These are phyloP conservation scores for Excalfactoria chinensis DNA, from an alignment of 2,113 vertebrate genomes.

Conservation along the genomic window DNA sequence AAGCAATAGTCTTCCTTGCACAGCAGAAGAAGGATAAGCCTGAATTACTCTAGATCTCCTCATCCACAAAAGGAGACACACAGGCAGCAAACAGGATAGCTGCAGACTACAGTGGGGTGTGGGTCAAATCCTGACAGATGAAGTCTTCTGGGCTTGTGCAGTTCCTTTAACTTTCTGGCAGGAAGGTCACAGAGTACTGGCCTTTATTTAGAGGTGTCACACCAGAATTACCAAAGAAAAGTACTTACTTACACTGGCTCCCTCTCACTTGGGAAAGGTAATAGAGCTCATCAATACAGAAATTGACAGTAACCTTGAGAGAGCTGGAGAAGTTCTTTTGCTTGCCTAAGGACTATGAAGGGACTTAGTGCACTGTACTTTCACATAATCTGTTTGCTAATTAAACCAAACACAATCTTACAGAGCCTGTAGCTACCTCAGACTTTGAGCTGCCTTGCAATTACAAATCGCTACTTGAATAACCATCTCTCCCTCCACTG, in stretches of 20 bases:
- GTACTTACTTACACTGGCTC: not conserved
- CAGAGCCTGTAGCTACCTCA: not conserved
- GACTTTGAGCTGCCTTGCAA: not conserved
- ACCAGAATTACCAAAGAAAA: not conserved
- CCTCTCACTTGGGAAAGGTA: not conserved
- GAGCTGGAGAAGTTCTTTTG: not conserved
- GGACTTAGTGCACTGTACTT: not conserved
- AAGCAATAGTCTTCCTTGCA: not conserved
- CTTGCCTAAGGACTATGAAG: not conserved
- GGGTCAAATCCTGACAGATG: accelerated
- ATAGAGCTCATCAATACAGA: not conserved
- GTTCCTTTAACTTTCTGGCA: not conserved
- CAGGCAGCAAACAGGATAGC: not conserved
- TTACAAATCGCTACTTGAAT: slow-evolving; percentile 26
- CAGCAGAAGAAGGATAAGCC: not conserved
- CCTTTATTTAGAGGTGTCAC: not conserved
- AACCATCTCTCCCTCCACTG: slow-evolving; percentile 1
- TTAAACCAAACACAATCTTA: slow-evolving; percentile 44
- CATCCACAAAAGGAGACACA: no score
- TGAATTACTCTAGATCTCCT: not conserved
- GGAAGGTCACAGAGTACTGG: not conserved
- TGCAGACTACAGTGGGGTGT: not conserved
- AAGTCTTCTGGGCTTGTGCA: not conserved
- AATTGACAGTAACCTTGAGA: slow-evolving; percentile 21
- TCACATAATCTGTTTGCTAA: not conserved